These are phyloP conservation scores for Lophochroa leadbeateri DNA, from an alignment of 2,113 vertebrate species.

Conservation along the genomic window DNA sequence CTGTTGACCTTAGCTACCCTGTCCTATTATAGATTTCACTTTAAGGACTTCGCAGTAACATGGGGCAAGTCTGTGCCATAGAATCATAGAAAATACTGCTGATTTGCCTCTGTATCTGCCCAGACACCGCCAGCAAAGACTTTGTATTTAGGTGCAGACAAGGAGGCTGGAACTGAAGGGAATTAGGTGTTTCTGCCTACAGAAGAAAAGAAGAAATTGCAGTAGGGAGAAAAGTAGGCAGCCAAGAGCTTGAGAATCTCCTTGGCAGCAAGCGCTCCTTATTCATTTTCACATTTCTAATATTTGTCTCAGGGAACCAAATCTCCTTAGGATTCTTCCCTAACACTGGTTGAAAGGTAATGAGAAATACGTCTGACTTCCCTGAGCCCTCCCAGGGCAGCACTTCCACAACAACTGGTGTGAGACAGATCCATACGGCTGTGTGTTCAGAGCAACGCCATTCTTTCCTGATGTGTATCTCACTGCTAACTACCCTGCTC, in stretches of 20 bases:
- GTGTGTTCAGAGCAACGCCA: not conserved
- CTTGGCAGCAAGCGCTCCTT: not conserved
- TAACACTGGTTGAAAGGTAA: not conserved
- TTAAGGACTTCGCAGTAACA: not conserved
- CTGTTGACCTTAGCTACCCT: not conserved
- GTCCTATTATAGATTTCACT: not conserved
- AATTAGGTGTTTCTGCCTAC: not conserved
- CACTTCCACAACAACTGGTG: not conserved
- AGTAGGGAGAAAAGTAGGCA: not conserved
- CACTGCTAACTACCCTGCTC: not conserved
- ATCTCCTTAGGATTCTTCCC: not conserved
- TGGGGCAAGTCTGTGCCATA: not conserved
- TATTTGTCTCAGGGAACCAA: not conserved
- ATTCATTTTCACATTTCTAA: not conserved
- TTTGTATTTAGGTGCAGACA: not conserved
- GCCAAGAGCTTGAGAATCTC: not conserved
- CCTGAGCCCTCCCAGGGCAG: not conserved
- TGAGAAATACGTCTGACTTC: not conserved
- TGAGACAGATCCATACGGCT: not conserved
- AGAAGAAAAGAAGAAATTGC: not conserved
- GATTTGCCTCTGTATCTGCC: not conserved
- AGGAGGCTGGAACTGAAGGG: not conserved
- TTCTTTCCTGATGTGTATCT: not conserved
- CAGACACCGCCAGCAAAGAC: fast-evolving
- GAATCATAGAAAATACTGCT: not conserved